Evolutionary conservation across 2,888 invertebrate species (phyloP).

Genomic region (Polyploca ridens): DNA sequence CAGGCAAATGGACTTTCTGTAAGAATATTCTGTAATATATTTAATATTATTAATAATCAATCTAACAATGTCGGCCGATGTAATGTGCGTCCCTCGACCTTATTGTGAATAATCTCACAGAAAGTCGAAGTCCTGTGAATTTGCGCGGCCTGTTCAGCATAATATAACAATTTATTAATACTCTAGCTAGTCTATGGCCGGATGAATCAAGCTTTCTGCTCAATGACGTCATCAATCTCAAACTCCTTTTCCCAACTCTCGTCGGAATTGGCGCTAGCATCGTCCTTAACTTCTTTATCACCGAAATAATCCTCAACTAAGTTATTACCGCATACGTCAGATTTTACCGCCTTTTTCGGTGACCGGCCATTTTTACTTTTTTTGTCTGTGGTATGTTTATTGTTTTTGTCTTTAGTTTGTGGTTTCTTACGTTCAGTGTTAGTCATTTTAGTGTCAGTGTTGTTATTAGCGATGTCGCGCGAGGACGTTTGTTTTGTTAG

Average conservation of each 20-base stretch:
- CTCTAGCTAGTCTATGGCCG: slow-evolving; percentile 38
- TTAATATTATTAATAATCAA: neutral
- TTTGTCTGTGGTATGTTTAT: slow-evolving; percentile 30
- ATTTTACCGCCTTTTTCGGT: slow-evolving; percentile 64
- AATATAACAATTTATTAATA: slow-evolving; percentile 15
- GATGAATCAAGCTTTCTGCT: slow-evolving; percentile 61
- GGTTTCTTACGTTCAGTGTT: slow-evolving; percentile 50
- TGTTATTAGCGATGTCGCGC: slow-evolving; percentile 67
- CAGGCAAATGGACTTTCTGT: neutral
- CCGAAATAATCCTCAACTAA: slow-evolving; percentile 83
- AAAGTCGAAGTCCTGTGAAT: slow-evolving; percentile 21
- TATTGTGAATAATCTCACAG: neutral
- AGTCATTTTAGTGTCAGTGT: slow-evolving; percentile 53
- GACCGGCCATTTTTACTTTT: slow-evolving; percentile 56
- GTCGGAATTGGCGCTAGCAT: slow-evolving; percentile 80
- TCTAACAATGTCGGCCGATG: no score
- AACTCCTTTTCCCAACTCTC: slow-evolving; percentile 87
- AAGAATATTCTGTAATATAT: neutral
- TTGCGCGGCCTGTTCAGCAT: slow-evolving; percentile 23
- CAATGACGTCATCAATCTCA: slow-evolving; percentile 74
- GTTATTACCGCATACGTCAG: slow-evolving; percentile 77
- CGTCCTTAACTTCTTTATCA: slow-evolving; percentile 74
- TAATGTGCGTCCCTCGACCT: neutral
- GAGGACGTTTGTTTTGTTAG: slow-evolving; percentile 55
- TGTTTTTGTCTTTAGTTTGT: slow-evolving; percentile 62